Conservation (phyloP, 2,113 vertebrate species). For the Psammodynastes pulverulentus region DNA sequence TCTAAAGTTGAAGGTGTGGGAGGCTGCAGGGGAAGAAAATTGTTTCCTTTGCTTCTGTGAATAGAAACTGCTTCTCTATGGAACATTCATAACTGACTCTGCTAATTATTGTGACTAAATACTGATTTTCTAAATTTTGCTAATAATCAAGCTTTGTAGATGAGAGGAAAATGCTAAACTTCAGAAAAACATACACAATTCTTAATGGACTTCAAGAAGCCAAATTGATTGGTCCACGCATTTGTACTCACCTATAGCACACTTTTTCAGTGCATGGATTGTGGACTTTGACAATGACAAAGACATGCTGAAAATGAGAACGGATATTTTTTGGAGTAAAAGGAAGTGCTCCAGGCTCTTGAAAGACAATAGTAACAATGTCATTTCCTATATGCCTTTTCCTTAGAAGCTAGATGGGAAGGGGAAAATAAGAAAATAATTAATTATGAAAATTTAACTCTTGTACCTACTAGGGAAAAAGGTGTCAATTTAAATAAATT, state of each 20-base stretch:
- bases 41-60: background rate
- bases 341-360: conserved; percentile 94
- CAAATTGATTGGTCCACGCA: conserved; percentile 9
- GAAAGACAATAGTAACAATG: conserved; percentile 97
- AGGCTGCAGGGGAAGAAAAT: background rate
- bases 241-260: conserved; percentile 88
- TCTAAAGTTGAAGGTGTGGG: background rate
- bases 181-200: conserved; percentile 8
- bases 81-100: background rate
- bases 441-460: conserved; percentile 28
- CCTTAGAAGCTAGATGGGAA: conserved; percentile 81
- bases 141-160: background rate
- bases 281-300: conserved; percentile 95
- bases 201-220: background rate
- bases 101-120: background rate
- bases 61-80: background rate
- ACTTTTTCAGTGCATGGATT: conserved; percentile 95
- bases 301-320: conserved; percentile 97
- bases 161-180: background rate
- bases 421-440: conserved; percentile 45
- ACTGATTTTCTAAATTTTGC: background rate
- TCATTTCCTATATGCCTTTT: conserved; percentile 99
- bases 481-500: background rate
- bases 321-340: conserved; percentile 96
- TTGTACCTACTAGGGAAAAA: background rate